Evolutionary conservation across 2,888 invertebrate species (phyloP), one percentile per base, ranked within the genome.

Genomic region (Macrophya annulata): DNA sequence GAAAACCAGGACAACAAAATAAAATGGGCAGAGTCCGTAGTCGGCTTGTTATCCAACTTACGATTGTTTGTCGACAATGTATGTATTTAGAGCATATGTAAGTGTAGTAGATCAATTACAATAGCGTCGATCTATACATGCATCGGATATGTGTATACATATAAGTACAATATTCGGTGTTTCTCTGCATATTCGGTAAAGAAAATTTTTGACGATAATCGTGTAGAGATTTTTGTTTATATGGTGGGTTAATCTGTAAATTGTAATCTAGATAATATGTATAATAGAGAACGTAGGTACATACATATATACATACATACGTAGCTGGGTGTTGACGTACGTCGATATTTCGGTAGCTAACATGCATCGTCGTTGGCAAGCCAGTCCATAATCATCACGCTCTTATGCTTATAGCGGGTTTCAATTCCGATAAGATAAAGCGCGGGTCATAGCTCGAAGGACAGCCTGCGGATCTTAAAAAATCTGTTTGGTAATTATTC

Each of bases 1-100:
- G 40, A 81, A 43, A 81, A 81, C 81, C 81, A 81, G 81, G 81
- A 81, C 59, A 79, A 79, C 79, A 81, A 81, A 59, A 81, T 43
- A 37, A 43, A 81, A 62, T 62, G 81, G 81, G 40, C 81, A 81
- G 37, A 81, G 81, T 81, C 81, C 81, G 81, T 74, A 74, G 72
- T 77, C 21, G 55, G 62, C 59, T 81, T 81, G 81, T 59, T 81
- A 81, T 81, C 62, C 81, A 81, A 81, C 62, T 62, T 25, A 25
- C 25, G 81, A 81, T 79, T 79, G 79, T 81, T 81, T 81, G 81
- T 15, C 59, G 21, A 81, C 59, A 62, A 40, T 81, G 40, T 81
- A 62, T 62, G 37, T 59, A 55, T 25, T 17, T 77, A 37, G 9
- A 25, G 17, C 15, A 31, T 31, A 25, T 12, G 12, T 31, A 10